Conservation (phyloP, 2,113 vertebrate genomes). For the Axis porcinus region DNA sequence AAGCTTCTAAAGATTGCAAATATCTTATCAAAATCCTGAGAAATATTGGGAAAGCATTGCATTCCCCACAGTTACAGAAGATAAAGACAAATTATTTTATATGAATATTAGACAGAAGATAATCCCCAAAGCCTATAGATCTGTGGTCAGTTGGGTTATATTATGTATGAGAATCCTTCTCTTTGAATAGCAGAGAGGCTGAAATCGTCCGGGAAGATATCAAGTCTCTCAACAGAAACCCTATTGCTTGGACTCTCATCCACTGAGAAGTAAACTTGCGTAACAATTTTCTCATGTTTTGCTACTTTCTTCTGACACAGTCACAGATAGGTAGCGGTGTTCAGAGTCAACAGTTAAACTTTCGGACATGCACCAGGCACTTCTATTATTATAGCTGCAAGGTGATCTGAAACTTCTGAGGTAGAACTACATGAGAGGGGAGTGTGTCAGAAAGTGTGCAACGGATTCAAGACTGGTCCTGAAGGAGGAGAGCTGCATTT, state of each 20-base stretch:
- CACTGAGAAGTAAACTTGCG: neutral
- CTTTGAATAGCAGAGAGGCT: neutral
- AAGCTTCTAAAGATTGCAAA: neutral
- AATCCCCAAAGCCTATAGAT: neutral
- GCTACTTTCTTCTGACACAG: neutral
- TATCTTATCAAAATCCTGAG: neutral
- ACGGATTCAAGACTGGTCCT: neutral
- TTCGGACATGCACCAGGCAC: neutral
- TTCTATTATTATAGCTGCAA: neutral
- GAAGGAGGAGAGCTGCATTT: neutral
- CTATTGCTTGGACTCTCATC: neutral
- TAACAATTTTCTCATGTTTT: slow-evolving; percentile 10
- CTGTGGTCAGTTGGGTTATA: neutral
- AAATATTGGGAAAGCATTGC: neutral
- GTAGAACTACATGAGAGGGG: neutral
- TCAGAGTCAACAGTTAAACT: neutral
- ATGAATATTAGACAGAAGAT: neutral
- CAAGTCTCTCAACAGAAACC: neutral
- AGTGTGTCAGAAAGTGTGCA: neutral
- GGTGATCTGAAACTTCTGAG: neutral
- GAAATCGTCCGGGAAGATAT: neutral
- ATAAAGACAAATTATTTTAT: neutral
- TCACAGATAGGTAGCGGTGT: neutral
- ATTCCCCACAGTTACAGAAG: neutral
- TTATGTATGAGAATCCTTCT: neutral